Conservation (phyloP, 2,888 invertebrate species). For the Aleiodes leptofemur region DNA sequence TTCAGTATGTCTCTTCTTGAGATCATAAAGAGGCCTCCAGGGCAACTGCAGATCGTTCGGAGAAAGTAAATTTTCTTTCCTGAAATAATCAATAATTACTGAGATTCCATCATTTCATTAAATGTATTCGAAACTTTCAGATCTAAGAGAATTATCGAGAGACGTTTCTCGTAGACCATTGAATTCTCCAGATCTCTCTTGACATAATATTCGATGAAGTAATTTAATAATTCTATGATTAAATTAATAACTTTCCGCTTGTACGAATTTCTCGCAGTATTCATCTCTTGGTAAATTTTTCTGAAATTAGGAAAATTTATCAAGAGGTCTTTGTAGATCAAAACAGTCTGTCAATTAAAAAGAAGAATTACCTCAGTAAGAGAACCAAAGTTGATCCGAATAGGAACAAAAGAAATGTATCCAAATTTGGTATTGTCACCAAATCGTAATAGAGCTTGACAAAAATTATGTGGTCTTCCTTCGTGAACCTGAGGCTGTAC, state of each 20-base stretch:
- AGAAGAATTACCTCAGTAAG: constrained; percentile 84
- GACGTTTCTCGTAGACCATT: too few relatives aligned
- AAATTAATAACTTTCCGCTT: too few relatives aligned
- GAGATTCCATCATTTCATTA: neutral
- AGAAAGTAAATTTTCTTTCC: constrained; percentile 86
- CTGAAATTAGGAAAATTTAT: too few relatives aligned
- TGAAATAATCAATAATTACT: constrained; percentile 69
- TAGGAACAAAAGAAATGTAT: constrained; percentile 84
- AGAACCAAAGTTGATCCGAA: constrained; percentile 81
- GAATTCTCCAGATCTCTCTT: too few relatives aligned
- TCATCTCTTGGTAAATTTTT: too few relatives aligned
- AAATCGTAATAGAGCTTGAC: constrained; percentile 88
- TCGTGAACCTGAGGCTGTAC: constrained; percentile 91
- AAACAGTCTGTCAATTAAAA: neutral
- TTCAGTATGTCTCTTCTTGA: constrained; percentile 77
- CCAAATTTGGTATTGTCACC: constrained; percentile 85
- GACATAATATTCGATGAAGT: too few relatives aligned
- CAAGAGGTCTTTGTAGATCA: too few relatives aligned
- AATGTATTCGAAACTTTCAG: too few relatives aligned
- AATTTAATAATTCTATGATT: too few relatives aligned
- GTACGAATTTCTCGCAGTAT: too few relatives aligned
- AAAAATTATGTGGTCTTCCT: constrained; percentile 90
- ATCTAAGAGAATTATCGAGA: too few relatives aligned
- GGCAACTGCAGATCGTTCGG: constrained; percentile 88
- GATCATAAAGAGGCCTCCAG: constrained; percentile 89